A percentile compares a stretch with the other conserved stretches of the same genome.
Conservation (phyloP, 2,797 vertebrate species). For the Bufotes viridis region DNA sequence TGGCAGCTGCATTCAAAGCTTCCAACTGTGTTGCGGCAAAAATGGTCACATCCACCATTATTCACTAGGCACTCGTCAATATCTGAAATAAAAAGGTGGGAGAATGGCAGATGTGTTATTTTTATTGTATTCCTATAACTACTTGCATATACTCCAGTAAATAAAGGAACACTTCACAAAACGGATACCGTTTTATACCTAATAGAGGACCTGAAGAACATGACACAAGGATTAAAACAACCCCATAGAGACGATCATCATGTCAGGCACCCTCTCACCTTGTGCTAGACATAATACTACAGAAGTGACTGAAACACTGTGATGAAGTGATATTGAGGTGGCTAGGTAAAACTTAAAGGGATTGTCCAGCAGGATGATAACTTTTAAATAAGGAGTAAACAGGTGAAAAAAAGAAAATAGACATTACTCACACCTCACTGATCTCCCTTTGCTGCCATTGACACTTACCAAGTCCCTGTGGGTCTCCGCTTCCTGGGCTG, state of each 20-base stretch:
- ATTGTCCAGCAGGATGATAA: too few relatives aligned
- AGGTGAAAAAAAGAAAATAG: too few relatives aligned
- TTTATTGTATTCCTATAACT: neutral
- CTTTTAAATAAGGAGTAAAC: too few relatives aligned
- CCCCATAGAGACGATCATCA: too few relatives aligned
- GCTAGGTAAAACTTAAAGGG: too few relatives aligned
- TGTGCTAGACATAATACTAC: neutral
- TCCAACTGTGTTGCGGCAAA: slow-evolving; percentile 90
- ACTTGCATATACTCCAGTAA: neutral
- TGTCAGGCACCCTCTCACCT: too few relatives aligned
- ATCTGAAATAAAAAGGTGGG: slow-evolving; percentile 75
- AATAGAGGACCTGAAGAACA: neutral
- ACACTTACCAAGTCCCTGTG: too few relatives aligned
- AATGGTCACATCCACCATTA: slow-evolving; percentile 94
- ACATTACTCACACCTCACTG: too few relatives aligned
- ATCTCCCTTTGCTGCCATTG: too few relatives aligned
- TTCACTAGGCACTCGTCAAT: slow-evolving; percentile 93
- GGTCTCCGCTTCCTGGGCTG: too few relatives aligned
- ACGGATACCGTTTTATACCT: neutral
- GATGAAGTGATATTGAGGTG: too few relatives aligned
- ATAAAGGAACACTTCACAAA: neutral
- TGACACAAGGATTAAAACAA: neutral
- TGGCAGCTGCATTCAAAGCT: slow-evolving; percentile 97
- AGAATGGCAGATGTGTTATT: neutral
- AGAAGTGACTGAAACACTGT: too few relatives aligned